A percentile compares a stretch with the other conserved stretches of the same genome.
phyloP scores from a whole-genome alignment of 2,888 invertebrate species.

The Drosophila pseudotalamancana region DNA sequence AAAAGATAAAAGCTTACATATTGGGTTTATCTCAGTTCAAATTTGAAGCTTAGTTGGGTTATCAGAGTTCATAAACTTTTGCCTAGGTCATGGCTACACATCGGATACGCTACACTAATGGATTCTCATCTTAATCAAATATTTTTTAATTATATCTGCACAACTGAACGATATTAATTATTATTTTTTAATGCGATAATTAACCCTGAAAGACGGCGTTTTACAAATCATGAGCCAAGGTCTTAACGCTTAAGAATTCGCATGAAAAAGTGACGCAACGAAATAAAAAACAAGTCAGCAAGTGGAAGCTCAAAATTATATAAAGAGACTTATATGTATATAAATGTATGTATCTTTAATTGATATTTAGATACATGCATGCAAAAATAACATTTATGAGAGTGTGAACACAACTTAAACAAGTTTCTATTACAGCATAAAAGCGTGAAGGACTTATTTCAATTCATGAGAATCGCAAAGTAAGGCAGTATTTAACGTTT shows the following conservation, averaged over 20 bases:
- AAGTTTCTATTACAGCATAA: neutral
- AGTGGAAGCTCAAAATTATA: slow-evolving; percentile 1
- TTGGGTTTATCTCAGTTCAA: slow-evolving; percentile 2
- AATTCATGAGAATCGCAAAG: neutral
- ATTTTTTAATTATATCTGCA: slow-evolving; percentile 6
- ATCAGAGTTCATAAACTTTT: slow-evolving; percentile 7
- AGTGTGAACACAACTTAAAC: neutral
- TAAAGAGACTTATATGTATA: neutral
- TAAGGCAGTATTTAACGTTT: neutral
- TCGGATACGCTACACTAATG: slow-evolving; percentile 6
- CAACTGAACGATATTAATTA: slow-evolving; percentile 27
- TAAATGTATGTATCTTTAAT: neutral
- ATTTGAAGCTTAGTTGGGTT: slow-evolving; percentile 2
- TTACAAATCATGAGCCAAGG: slow-evolving; percentile 43
- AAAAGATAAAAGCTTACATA: slow-evolving; percentile 34
- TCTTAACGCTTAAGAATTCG: slow-evolving; percentile 33
- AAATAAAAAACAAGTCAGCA: slow-evolving; percentile 26
- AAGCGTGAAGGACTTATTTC: neutral
- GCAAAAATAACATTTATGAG: neutral
- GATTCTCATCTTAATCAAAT: neutral
- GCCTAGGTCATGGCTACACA: slow-evolving; percentile 35
- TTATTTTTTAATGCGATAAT: slow-evolving; percentile 21
- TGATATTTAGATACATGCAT: neutral
- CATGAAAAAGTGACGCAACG: slow-evolving; percentile 42
- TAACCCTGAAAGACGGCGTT: slow-evolving; percentile 19